Base-by-base conservation (phyloP, 2,113 vertebrate species). In the Hippolais icterina region DNA sequence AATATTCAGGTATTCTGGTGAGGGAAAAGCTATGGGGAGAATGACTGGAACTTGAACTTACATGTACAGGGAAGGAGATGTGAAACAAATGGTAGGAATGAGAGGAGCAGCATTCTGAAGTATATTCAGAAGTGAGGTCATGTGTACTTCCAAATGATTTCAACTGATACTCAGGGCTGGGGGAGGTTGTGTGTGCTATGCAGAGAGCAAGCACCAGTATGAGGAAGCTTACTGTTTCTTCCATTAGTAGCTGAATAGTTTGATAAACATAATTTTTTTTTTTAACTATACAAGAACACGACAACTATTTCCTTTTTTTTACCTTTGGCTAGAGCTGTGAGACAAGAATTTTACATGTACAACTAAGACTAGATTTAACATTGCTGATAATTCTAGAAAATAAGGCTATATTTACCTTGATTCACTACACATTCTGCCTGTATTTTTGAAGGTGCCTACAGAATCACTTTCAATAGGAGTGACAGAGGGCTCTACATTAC, bases 401-500 rank as follows among this genome's bases (percentile, higher is more conserved):
- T 53, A 68, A 81, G n/a, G 24, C 46, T 82, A 10, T 71, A 81
- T 96, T 97, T 97, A 96, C 96, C 93, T 95, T 79, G 74, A 81
- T 66, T 81, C 49, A 76, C 61, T 70, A 95, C 56, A 93, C 52
- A 94, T 57, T 64, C 66, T 86, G 66, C 65, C 64, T 87, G 80
- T 71, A 80, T 44, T 92, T 84, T 46, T 85, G 91, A 68, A 96
- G 81, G 21, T 86, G 46, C 66, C 76, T 94, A 95, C 49, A 92
- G 87, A 92, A 94, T 83, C 85, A 92, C 60, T 93, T 91, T 90
- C 92, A 97, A 88, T 82, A 96, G 70, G 75, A 95, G 82, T 75
- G 89, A 93, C 59, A 97, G 94, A 82, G 90, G 88, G 94, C 92
- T 98, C 97, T 98, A 98, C 98, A 76, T 98, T 98, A 99, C 98